Conservation (phyloP, 2,113 vertebrate species). For the Circaetus cinerascens region DNA sequence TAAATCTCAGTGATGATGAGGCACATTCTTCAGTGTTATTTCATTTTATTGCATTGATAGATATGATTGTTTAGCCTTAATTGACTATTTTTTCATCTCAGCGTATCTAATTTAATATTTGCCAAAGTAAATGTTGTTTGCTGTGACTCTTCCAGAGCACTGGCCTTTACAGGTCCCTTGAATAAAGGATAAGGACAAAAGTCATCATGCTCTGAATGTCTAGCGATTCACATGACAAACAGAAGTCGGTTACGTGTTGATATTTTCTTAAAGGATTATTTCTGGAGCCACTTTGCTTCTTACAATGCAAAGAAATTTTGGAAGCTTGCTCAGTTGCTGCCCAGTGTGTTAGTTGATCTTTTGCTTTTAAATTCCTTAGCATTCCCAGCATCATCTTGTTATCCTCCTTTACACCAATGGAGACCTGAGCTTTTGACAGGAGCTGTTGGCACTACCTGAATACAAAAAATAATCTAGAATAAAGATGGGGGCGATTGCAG, state of each 20-base stretch:
- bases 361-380: background rate
- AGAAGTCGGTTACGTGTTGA: background rate
- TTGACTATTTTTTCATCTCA: background rate
- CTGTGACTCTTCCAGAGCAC: background rate
- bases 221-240: background rate
- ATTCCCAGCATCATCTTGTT: background rate
- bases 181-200: background rate
- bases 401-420: background rate
- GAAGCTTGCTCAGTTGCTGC: background rate
- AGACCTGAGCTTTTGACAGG: background rate
- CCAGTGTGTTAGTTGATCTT: background rate
- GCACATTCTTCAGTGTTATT: background rate
- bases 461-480: background rate
- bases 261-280: background rate
- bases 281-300: background rate
- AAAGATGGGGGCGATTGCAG: background rate
- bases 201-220: background rate
- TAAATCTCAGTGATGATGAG: background rate
- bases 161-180: background rate
- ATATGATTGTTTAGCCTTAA: background rate
- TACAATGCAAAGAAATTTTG: background rate
- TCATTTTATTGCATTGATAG: background rate
- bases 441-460: background rate
- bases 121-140: background rate
- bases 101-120: background rate